Conservation (phyloP, 2,113 vertebrate species). For the Rhinoptilus africanus region DNA sequence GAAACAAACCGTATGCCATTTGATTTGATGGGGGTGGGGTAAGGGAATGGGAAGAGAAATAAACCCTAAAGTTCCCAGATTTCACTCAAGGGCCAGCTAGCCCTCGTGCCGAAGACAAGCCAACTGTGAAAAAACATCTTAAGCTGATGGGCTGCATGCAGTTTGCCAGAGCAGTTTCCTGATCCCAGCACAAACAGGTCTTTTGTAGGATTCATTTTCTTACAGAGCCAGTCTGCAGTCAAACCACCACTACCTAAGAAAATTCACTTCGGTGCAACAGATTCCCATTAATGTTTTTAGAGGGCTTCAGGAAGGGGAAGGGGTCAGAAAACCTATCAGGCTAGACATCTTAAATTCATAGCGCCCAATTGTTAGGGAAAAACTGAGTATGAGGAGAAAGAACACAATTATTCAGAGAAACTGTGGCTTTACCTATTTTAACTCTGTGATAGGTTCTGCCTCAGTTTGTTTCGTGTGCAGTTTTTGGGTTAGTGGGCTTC, state of each 20-base stretch:
- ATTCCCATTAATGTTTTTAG: background rate
- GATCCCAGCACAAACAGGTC: background rate
- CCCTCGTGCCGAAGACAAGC: background rate
- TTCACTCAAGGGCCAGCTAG: background rate
- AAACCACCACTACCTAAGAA: background rate
- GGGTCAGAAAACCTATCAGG: background rate
- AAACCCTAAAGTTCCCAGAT: background rate
- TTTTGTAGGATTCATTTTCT: background rate
- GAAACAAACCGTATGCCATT: background rate
- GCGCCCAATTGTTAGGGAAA: background rate
- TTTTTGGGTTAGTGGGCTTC: background rate
- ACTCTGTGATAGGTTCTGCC: background rate
- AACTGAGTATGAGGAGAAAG: background rate
- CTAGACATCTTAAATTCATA: background rate
- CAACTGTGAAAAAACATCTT: background rate
- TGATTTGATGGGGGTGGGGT: background rate
- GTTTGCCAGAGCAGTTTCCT: background rate
- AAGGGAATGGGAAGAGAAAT: background rate
- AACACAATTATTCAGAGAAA: background rate
- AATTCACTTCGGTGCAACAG: background rate
- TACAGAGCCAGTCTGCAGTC: background rate
- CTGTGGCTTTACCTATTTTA: background rate
- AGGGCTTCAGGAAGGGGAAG: background rate
- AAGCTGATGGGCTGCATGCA: background rate
- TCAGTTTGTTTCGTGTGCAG: fast-evolving